phyloP scores from a whole-genome alignment of 2,797 vertebrate genomes.

The Lacerta agilis region DNA sequence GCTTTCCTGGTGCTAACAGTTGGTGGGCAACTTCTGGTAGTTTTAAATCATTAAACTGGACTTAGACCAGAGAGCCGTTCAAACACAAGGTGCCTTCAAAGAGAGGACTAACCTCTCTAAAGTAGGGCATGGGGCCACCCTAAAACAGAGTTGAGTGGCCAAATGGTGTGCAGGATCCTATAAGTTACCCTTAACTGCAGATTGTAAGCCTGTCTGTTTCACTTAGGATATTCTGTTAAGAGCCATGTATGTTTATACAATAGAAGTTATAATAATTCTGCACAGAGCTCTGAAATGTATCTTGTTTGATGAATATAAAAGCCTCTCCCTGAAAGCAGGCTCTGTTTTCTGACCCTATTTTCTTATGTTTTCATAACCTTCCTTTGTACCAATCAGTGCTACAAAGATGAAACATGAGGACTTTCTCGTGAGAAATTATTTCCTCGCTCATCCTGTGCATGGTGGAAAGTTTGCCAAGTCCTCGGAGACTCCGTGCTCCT shows the following conservation, averaged over 20 bases:
- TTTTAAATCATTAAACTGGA: too few species aligned
- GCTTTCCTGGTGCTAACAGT: too few species aligned
- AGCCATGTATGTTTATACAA: background rate
- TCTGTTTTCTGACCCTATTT: background rate
- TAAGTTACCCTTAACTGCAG: background rate
- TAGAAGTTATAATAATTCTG: background rate
- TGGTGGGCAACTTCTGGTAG: too few species aligned
- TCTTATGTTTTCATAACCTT: slow-evolving; percentile 4
- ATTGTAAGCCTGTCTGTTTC: background rate
- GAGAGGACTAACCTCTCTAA: too few species aligned
- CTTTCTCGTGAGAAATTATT: slow-evolving; percentile 15
- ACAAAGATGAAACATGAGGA: slow-evolving; percentile 1
- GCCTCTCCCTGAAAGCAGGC: background rate
- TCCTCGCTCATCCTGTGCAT: background rate
- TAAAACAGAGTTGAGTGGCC: background rate
- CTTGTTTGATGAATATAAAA: background rate
- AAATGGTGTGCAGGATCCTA: background rate
- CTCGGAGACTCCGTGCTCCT: background rate
- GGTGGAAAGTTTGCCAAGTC: slow-evolving; percentile 8
- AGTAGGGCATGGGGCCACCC: too few species aligned
- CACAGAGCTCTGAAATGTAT: background rate
- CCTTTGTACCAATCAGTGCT: background rate
- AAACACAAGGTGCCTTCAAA: too few species aligned
- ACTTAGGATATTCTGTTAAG: background rate
- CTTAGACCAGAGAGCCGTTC: too few species aligned